Percentiles rank a stretch among this genome's conserved stretches.
Evolutionary conservation across 2,888 invertebrate genomes (phyloP).

Genomic region (Tubiluchus corallicola): DNA sequence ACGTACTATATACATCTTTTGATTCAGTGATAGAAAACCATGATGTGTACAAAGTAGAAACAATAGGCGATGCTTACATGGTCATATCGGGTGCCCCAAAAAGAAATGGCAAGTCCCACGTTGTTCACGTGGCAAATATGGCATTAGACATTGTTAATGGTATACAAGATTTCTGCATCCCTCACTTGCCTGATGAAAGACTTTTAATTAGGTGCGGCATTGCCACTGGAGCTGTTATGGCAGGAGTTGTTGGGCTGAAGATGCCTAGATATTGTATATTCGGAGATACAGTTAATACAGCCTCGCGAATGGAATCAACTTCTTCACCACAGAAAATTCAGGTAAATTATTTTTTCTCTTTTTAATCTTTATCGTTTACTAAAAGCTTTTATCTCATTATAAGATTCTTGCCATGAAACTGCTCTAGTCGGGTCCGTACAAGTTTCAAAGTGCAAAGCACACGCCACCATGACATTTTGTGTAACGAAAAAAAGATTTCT

Average conservation of each 20-base stretch:
- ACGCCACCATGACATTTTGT: no score
- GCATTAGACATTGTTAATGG: constrained; percentile 7
- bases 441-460: no score
- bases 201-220: constrained; percentile 7
- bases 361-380: no score
- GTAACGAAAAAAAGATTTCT: no score
- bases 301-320: constrained; percentile 12
- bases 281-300: constrained; percentile 15
- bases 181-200: constrained; percentile 6
- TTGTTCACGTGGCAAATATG: constrained; percentile 8
- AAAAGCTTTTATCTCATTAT: no score
- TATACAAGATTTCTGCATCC: constrained; percentile 6
- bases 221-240: constrained; percentile 13
- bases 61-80: constrained; percentile 11
- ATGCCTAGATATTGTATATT: constrained; percentile 15
- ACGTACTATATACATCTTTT: constrained; percentile 7
- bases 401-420: no score
- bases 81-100: constrained; percentile 11
- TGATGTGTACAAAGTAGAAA: constrained; percentile 1
- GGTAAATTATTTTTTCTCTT: no score
- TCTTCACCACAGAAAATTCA: constrained; percentile 13
- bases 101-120: constrained; percentile 10
- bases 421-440: no score
- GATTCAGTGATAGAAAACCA: neutral
- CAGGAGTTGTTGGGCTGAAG: constrained; percentile 14